phyloP scores from a whole-genome alignment of 1,140 invertebrate species.

The Helicoverpa zea region DNA sequence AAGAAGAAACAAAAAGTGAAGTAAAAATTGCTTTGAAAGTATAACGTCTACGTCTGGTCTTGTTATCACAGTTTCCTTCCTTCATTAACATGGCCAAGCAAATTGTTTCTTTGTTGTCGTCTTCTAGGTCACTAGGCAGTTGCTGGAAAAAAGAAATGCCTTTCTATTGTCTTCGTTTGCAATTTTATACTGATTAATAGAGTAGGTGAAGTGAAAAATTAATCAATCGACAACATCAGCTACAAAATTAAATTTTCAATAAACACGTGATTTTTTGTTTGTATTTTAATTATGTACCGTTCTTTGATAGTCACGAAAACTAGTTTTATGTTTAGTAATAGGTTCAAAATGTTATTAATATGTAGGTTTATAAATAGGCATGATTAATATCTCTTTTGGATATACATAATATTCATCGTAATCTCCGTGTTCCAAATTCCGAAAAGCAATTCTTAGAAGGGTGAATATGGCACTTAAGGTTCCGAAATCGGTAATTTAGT shows the following conservation, averaged over 20 bases:
- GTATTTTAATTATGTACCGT: constrained; percentile 7
- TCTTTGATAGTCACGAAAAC: constrained; percentile 18
- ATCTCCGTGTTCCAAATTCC: background rate
- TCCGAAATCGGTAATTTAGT: constrained; percentile 35
- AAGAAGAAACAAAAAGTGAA: background rate
- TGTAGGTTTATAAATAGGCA: background rate
- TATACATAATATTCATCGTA: background rate
- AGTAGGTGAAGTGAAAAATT: background rate
- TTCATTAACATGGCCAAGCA: background rate
- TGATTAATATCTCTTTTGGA: background rate
- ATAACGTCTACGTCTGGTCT: background rate
- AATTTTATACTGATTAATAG: background rate
- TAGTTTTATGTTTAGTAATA: background rate
- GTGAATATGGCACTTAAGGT: background rate
- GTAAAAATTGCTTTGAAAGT: background rate
- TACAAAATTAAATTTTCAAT: background rate
- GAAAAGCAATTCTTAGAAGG: background rate
- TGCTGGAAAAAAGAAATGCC: constrained; percentile 9
- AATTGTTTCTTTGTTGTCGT: constrained; percentile 27
- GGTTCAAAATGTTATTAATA: constrained; percentile 18
- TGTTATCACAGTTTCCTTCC: constrained; percentile 11
- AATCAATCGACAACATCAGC: background rate
- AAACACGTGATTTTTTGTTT: background rate
- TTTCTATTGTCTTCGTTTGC: constrained; percentile 10
- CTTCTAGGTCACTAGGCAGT: constrained; percentile 25